A percentile compares a stretch with the other conserved stretches of the same genome.
Conservation (phyloP, 37 sponge, comb jelly and placozoan genomes). For the Dysidea cf. avara region DNA sequence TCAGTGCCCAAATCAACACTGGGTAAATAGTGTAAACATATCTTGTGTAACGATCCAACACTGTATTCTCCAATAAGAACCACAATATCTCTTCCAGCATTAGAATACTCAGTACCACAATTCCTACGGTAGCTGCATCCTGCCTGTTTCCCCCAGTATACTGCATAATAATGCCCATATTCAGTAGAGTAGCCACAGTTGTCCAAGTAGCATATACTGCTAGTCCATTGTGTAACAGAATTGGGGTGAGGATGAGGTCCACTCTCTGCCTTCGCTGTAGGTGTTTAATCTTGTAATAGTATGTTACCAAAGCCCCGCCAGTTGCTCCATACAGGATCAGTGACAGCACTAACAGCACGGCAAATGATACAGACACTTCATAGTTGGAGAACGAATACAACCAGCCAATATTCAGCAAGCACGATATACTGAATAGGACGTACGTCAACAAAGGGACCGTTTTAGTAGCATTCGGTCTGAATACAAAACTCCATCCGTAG, state of each 20-base stretch:
- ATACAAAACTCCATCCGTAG: constrained; percentile 62
- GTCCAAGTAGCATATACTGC: constrained; percentile 26
- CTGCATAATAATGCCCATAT: constrained; percentile 22
- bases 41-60: constrained; percentile 26
- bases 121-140: constrained; percentile 11
- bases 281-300: no score
- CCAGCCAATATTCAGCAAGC: no score
- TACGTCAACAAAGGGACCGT: constrained; percentile 21
- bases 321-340: no score
- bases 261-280: no score
- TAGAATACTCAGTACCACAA: constrained; percentile 5
- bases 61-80: constrained; percentile 45
- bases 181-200: constrained; percentile 11
- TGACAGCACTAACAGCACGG: no score
- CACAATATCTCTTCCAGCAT: neutral
- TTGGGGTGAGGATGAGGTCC: constrained; percentile 8
- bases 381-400: no score
- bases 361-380: no score
- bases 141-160: no score
- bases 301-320: no score
- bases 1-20: constrained; percentile 36
- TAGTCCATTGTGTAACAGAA: constrained; percentile 32
- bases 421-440: no score
- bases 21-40: constrained; percentile 38
- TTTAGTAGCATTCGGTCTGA: constrained; percentile 19